Evolutionary conservation across 1,140 invertebrate species (phyloP), one percentile per base, ranked within the genome.

Genomic region (Ceratina calcarata): DNA sequence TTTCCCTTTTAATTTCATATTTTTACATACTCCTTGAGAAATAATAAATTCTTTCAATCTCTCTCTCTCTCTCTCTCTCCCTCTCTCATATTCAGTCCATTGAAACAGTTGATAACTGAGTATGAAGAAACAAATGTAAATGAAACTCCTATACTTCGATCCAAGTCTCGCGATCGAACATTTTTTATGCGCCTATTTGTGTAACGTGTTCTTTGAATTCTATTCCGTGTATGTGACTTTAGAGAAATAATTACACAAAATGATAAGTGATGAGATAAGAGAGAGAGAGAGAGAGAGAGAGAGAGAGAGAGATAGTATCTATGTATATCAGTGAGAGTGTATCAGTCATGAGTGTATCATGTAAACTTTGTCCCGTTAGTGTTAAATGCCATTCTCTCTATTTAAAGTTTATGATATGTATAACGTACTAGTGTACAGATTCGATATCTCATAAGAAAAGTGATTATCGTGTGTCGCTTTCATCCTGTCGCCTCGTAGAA

Each of bases 381-480:
- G 27, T 78, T 80, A 81, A 66, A 78, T 78, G 76, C 45, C 65
- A 75, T 87, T 87, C 58, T 85, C 60, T 87, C 73, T 87, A 87
- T 87, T 80, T 66, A 87, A 87, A 85, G 74, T 87, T 87, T 87
- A 87, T 80, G 51, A 68, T 55, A 58, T 68, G 67, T 60, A 66
- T 71, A 62, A 62, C 61, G 61, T 64, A 79, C 77, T 79, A 81
- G 70, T 70, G 57, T 79, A 80, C 53, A 80, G 22, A 55, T 66
- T 37, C 72, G 53, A 61, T 45, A 70, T 53, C 49, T 73, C 20
- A 60, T 13, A 18, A 24, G 58, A 70, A 75, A 24, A 60, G 20
- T 61, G 72, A 77, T 20, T 57, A 76, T 75, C 61, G 73, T 83
- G 73, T 32, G 73, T 71, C 66, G 73, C 76, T 82, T 72, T 73